These are phyloP conservation scores for Bilobella aurantiaca DNA, from an alignment of 1,140 invertebrate species.

Conservation along the genomic window DNA sequence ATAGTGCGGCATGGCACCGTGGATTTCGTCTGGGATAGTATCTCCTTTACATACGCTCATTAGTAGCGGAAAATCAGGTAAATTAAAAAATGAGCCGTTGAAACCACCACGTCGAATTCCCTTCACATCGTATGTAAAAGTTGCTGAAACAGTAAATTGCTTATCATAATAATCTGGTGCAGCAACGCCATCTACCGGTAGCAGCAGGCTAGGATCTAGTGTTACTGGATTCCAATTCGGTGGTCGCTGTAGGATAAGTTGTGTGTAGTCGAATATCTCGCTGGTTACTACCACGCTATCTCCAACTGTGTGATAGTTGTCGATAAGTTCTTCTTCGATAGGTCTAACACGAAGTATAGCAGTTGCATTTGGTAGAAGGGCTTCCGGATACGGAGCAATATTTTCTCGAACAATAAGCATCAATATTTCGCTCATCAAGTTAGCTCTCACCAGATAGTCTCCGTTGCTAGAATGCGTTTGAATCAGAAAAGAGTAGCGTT, in stretches of 20 bases:
- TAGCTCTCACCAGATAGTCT: not conserved
- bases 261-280: not conserved
- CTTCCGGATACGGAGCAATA: constrained; percentile 8
- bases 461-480: not conserved
- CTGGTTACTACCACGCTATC: too few relatives aligned
- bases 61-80: not conserved
- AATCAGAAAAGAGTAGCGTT: constrained; percentile 24
- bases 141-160: constrained; percentile 2
- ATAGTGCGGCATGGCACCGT: too few relatives aligned
- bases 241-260: not conserved
- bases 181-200: not conserved
- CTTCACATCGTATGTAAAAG: not conserved
- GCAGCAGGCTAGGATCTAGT: constrained; percentile 10
- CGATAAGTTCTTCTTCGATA: not conserved
- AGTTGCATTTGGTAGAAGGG: constrained; percentile 1
- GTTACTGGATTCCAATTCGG: not conserved
- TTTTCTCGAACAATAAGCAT: constrained; percentile 4
- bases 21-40: not conserved
- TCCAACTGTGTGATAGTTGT: not conserved
- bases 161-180: constrained; percentile 8
- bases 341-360: not conserved
- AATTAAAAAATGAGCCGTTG: not conserved
- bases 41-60: not conserved
- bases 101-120: constrained; percentile 1
- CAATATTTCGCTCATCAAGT: not conserved